A percentile compares a stretch with the other conserved stretches of the same genome.
phyloP scores from a whole-genome alignment of 1,140 invertebrate species.

The Druon quercuslanigerum region DNA sequence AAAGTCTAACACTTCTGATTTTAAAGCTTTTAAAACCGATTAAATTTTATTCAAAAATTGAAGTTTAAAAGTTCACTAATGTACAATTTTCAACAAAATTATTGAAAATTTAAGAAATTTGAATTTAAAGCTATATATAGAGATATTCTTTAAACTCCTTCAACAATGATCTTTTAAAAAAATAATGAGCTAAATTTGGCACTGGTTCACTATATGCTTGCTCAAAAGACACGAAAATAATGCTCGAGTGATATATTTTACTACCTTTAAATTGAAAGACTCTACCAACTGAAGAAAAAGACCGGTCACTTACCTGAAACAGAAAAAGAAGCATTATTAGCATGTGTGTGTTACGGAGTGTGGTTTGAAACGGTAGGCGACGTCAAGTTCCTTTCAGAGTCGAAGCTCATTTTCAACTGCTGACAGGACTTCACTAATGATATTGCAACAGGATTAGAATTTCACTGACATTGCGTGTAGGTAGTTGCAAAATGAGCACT shows the following conservation, averaged over 20 bases:
- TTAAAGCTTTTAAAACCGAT: too few species aligned
- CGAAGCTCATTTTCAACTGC: constrained; percentile 5
- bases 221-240: neutral
- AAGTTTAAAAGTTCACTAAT: too few species aligned
- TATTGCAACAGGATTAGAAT: constrained; percentile 8
- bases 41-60: too few species aligned
- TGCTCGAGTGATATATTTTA: constrained; percentile 12
- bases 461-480: constrained; percentile 17
- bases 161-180: neutral
- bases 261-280: constrained; percentile 13
- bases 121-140: too few species aligned
- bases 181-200: neutral
- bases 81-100: too few species aligned
- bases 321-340: constrained; percentile 26
- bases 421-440: constrained; percentile 4
- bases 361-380: constrained; percentile 21
- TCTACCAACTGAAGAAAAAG: neutral
- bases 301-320: constrained; percentile 25
- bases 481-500: neutral
- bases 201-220: neutral
- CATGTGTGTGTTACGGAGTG: neutral
- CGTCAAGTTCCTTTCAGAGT: neutral
- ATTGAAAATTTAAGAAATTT: too few species aligned
- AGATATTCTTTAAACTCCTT: too few species aligned
- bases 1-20: too few species aligned